phyloP scores from a whole-genome alignment of 2,888 invertebrate species.

The Zootermopsis nevadensis region DNA sequence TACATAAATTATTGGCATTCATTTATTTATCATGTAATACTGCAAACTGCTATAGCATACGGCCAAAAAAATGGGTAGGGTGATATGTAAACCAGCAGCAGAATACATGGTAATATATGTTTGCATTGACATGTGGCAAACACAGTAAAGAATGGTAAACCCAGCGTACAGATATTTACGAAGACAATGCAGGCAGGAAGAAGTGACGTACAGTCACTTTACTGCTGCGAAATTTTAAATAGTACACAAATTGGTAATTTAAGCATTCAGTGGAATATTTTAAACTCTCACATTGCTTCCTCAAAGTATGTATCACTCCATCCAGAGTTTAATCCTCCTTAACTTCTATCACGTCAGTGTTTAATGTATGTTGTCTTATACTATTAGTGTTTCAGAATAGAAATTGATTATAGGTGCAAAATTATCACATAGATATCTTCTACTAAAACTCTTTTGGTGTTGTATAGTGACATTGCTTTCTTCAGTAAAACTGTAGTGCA shows the following conservation, averaged over 20 bases:
- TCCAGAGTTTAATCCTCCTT: background rate
- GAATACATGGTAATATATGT: too few relatives aligned
- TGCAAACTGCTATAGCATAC: too few relatives aligned
- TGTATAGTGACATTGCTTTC: background rate
- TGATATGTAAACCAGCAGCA: too few relatives aligned
- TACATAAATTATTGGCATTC: too few relatives aligned
- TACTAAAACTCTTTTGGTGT: background rate
- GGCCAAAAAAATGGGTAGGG: too few relatives aligned
- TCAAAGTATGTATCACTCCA: background rate
- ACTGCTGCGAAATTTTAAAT: background rate
- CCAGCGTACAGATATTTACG: too few relatives aligned
- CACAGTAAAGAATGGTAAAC: too few relatives aligned
- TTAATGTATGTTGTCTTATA: background rate
- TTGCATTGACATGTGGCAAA: too few relatives aligned
- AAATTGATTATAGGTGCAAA: background rate
- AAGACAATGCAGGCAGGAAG: too few relatives aligned
- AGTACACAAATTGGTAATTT: background rate
- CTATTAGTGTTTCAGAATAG: background rate
- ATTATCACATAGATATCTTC: background rate
- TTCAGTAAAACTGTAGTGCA: background rate
- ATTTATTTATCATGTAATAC: too few relatives aligned
- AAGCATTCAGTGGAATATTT: background rate
- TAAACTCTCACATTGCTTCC: background rate
- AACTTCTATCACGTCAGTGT: background rate
- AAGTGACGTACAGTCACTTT: too few relatives aligned